These are phyloP conservation scores for Idris sp. DNA, from an alignment of 1,140 invertebrate species.

Conservation along the genomic window DNA sequence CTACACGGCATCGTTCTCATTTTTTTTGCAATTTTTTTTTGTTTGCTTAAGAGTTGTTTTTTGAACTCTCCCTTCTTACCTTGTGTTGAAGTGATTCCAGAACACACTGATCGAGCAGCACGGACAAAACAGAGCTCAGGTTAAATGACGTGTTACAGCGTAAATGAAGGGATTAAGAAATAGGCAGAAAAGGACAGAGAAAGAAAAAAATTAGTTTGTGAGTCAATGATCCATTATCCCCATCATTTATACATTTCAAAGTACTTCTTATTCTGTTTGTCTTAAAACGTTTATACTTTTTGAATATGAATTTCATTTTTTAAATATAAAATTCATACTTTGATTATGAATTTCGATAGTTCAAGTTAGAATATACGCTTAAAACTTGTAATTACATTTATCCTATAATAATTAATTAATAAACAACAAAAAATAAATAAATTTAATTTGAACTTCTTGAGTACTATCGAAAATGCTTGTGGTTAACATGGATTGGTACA, in stretches of 20 bases:
- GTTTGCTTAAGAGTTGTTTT: constrained; percentile 48
- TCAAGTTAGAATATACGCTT: no score
- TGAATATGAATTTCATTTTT: constrained; percentile 37
- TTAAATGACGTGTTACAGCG: constrained; percentile 76
- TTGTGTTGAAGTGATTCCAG: constrained; percentile 98
- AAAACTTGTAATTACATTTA: no score
- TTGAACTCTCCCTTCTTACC: constrained; percentile 84
- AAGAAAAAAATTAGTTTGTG: constrained; percentile 35
- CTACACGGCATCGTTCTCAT: constrained; percentile 38
- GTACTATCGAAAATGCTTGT: constrained; percentile 66
- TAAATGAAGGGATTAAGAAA: constrained; percentile 66
- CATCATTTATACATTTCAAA: constrained; percentile 24
- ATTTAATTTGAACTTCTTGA: constrained; percentile 24
- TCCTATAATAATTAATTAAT: no score
- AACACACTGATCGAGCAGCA: constrained; percentile 92
- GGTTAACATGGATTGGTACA: constrained; percentile 70
- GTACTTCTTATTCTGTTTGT: no score
- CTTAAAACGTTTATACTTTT: constrained; percentile 29
- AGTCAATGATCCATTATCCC: constrained; percentile 42
- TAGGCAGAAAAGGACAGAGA: constrained; percentile 69
- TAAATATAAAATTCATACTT: no score
- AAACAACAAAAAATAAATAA: constrained; percentile 9
- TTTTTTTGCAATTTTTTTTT: constrained; percentile 30
- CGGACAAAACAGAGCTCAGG: constrained; percentile 80
- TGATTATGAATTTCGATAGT: constrained; percentile 58